These are phyloP conservation scores for Fistularia commersonii DNA, from an alignment of 2,797 vertebrate genomes.

Conservation along the genomic window DNA sequence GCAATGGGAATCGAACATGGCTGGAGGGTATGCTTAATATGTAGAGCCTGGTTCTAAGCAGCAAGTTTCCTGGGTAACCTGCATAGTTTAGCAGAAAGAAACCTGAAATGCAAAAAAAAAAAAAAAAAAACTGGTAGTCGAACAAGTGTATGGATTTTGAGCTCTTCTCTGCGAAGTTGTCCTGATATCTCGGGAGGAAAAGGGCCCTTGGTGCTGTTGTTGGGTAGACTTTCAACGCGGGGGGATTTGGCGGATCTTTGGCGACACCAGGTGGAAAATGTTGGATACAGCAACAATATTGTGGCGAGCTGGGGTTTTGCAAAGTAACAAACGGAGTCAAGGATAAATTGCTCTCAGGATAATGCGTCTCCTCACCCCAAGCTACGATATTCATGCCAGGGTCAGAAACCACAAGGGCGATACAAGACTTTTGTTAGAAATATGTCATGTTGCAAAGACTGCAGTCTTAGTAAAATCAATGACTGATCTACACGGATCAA, in stretches of 20 bases:
- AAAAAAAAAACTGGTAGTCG: background rate
- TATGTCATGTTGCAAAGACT: too few species aligned
- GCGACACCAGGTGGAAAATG: slow-evolving; percentile 34
- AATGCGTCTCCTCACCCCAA: too few species aligned
- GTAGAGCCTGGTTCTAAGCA: background rate
- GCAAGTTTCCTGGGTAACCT: background rate
- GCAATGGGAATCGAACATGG: background rate
- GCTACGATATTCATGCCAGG: too few species aligned
- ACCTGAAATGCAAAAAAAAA: background rate
- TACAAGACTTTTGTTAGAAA: too few species aligned
- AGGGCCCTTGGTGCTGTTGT: slow-evolving; percentile 35
- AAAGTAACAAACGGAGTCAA: too few species aligned
- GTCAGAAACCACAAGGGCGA: too few species aligned
- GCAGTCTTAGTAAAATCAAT: too few species aligned
- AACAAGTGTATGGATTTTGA: slow-evolving; percentile 2
- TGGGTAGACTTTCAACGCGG: slow-evolving; percentile 44
- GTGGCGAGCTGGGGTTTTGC: too few species aligned
- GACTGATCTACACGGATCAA: too few species aligned
- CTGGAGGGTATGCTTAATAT: too few species aligned
- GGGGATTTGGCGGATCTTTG: slow-evolving; percentile 34
- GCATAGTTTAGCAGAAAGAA: slow-evolving; percentile 2
- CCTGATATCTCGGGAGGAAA: slow-evolving; percentile 1
- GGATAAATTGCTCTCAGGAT: background rate
- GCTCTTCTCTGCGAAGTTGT: slow-evolving; percentile 2
- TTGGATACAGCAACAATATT: slow-evolving; percentile 11